A percentile compares a stretch with the other conserved stretches of the same genome.
These are phyloP conservation scores for Sinella curviseta DNA, from an alignment of 1,140 invertebrate species.

Conservation along the genomic window DNA sequence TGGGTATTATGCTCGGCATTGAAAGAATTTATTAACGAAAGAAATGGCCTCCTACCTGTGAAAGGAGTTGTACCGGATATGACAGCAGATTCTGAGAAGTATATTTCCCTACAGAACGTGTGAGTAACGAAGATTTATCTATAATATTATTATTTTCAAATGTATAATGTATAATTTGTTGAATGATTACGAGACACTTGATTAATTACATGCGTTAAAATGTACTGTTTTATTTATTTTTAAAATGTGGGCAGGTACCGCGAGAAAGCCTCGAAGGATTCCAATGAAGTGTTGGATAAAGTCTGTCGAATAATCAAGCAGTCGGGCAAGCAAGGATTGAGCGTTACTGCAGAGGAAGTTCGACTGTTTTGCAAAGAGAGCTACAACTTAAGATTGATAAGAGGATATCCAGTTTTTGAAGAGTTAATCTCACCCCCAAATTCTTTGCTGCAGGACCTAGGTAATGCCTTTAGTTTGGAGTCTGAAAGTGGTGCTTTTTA, in stretches of 20 bases:
- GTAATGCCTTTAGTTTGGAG: too few relatives aligned
- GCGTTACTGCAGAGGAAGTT: constrained; percentile 74
- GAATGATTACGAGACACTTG: neutral
- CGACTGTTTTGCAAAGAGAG: constrained; percentile 84
- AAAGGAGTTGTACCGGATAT: constrained; percentile 94
- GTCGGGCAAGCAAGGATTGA: constrained; percentile 69
- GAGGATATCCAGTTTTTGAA: constrained; percentile 75
- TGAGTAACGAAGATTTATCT: constrained; percentile 54
- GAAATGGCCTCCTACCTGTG: constrained; percentile 77
- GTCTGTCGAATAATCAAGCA: constrained; percentile 73
- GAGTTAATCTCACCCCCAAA: constrained; percentile 69
- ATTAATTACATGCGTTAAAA: too few relatives aligned
- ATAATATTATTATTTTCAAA: neutral
- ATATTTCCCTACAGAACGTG: constrained; percentile 86
- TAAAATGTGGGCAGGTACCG: constrained; percentile 64
- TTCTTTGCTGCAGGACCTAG: constrained; percentile 61
- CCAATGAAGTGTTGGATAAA: constrained; percentile 75
- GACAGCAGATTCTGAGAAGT: constrained; percentile 91
- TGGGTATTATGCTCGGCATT: constrained; percentile 92
- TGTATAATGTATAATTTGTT: constrained; percentile 16
- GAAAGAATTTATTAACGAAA: constrained; percentile 86
- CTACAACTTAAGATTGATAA: constrained; percentile 72
- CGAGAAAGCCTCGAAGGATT: constrained; percentile 78
- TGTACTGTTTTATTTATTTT: constrained; percentile 32
- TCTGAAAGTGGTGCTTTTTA: too few relatives aligned